Conservation (phyloP, 2,113 vertebrate species). For the Micromys minutus region DNA sequence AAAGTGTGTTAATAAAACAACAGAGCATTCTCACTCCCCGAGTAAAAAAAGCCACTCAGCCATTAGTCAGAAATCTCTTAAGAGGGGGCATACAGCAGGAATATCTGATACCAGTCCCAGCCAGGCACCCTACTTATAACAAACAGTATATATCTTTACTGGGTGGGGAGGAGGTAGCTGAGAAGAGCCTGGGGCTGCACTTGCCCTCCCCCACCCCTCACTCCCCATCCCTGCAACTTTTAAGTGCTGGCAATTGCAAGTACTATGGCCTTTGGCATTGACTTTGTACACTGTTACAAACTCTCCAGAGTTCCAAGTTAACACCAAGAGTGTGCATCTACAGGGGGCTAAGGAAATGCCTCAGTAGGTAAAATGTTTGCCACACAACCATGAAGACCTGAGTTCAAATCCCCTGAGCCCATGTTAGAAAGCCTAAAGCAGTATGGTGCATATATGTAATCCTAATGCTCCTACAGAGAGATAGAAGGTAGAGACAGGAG, state of each 20-base stretch:
- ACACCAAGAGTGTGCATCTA: neutral
- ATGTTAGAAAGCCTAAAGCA: neutral
- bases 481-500: neutral
- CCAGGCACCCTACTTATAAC: neutral
- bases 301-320: neutral
- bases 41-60: neutral
- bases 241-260: neutral
- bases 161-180: fast-evolving
- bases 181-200: neutral
- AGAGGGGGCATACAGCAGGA: neutral
- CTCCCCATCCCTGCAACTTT: neutral
- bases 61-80: neutral
- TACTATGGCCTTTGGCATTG: neutral
- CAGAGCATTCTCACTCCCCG: neutral
- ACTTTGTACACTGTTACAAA: neutral
- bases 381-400: neutral
- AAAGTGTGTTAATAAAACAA: neutral
- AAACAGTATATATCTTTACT: neutral
- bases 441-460: neutral
- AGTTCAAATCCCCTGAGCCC: neutral
- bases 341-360: neutral
- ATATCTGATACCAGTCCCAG: neutral
- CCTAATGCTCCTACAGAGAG: neutral
- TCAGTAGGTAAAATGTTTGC: neutral
- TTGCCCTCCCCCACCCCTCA: neutral